Conservation (phyloP, 1,140 invertebrate species). For the Cyrtorhinus lividipennis region DNA sequence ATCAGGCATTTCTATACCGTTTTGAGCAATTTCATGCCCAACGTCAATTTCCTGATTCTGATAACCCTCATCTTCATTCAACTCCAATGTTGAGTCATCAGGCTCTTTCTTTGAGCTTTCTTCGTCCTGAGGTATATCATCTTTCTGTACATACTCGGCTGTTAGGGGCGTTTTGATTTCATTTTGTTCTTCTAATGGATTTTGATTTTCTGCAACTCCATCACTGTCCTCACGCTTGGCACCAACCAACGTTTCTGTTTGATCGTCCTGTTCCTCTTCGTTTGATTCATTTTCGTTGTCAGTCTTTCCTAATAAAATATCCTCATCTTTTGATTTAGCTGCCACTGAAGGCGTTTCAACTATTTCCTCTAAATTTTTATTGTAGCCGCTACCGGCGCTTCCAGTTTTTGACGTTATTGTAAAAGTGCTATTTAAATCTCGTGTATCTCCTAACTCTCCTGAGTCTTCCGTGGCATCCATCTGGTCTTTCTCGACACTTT, state of each 20-base stretch:
- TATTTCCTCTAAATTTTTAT: neutral
- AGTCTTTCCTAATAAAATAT: too few relatives aligned
- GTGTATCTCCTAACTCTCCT: neutral
- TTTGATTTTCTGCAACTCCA: neutral
- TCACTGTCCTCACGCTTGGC: neutral
- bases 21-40: too few relatives aligned
- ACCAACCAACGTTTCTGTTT: neutral
- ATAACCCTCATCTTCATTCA: too few relatives aligned
- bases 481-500: neutral
- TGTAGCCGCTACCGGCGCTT: conserved; percentile 14
- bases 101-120: too few relatives aligned
- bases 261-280: conserved; percentile 16
- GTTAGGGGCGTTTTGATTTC: neutral
- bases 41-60: too few relatives aligned
- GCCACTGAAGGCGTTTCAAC: neutral
- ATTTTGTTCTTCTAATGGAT: neutral
- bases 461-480: conserved; percentile 15
- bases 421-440: too few relatives aligned
- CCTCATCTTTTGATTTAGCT: too few relatives aligned
- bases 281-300: conserved; percentile 14
- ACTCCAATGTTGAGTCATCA: too few relatives aligned
- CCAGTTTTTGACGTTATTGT: conserved; percentile 18
- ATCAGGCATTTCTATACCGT: too few relatives aligned
- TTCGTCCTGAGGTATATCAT: too few relatives aligned
- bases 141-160: too few relatives aligned